These are phyloP conservation scores for Tetrapedia diversipes DNA, from an alignment of 2,888 invertebrate species.

Conservation along the genomic window DNA sequence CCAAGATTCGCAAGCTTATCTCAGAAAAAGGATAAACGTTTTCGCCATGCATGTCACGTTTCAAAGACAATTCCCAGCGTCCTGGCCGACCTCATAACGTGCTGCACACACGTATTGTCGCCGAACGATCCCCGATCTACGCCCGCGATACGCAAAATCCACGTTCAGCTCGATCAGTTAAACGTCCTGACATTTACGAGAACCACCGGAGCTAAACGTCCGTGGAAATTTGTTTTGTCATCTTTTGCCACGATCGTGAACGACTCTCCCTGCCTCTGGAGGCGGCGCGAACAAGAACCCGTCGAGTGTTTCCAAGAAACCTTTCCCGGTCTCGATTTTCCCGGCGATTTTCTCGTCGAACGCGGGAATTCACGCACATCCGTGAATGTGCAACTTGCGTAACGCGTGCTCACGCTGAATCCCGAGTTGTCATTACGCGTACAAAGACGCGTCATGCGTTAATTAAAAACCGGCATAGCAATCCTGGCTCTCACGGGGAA, in stretches of 20 bases:
- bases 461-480: conserved; percentile 19
- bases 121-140: background rate
- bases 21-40: background rate
- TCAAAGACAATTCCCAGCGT: background rate
- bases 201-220: background rate
- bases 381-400: background rate
- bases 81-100: background rate
- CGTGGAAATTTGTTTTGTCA: background rate
- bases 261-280: conserved; percentile 10
- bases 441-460: conserved; percentile 1
- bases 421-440: background rate
- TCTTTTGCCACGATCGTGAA: background rate
- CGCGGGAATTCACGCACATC: conserved; percentile 1
- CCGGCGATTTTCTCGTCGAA: background rate
- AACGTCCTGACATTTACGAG: conserved; percentile 1
- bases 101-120: too few species aligned
- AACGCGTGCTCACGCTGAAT: background rate
- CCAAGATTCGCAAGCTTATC: background rate
- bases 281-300: conserved; percentile 7
- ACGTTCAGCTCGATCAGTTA: background rate
- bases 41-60: background rate
- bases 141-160: background rate
- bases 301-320: conserved; percentile 39
- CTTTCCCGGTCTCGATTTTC: background rate
- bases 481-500: background rate